These are phyloP conservation scores for Sebastes miniatus DNA, from an alignment of 2,797 vertebrate genomes.

Conservation along the genomic window DNA sequence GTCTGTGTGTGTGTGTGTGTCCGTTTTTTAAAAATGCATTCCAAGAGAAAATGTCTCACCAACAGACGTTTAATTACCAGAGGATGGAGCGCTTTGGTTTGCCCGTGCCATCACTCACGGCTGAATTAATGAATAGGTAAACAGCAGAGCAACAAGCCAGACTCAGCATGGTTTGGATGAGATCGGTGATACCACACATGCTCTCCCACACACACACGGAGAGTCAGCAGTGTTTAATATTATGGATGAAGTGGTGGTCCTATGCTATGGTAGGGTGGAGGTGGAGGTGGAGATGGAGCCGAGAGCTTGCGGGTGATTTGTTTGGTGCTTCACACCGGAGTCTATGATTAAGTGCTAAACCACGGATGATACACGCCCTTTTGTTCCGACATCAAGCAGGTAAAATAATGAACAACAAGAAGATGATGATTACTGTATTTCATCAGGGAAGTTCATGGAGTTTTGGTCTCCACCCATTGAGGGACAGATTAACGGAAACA, in stretches of 20 bases:
- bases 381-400: constrained; percentile 16
- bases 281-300: background rate
- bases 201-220: background rate
- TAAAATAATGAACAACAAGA: constrained; percentile 17
- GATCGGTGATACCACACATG: constrained; percentile 20
- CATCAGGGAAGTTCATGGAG: background rate
- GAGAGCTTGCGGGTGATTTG: constrained; percentile 20
- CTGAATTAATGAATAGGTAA: constrained; percentile 74
- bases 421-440: constrained; percentile 10
- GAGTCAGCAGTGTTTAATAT: constrained; percentile 47
- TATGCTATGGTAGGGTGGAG: background rate
- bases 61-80: constrained; percentile 71
- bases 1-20: background rate
- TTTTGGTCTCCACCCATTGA: background rate
- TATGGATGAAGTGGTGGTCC: constrained; percentile 45
- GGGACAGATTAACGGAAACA: background rate
- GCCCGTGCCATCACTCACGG: constrained; percentile 58
- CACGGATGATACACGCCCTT: constrained; percentile 15
- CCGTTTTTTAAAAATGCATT: constrained; percentile 38
- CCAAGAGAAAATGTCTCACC: constrained; percentile 47
- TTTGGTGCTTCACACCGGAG: background rate
- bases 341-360: constrained; percentile 40
- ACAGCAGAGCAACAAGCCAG: constrained; percentile 48
- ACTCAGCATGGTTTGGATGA: constrained; percentile 37
- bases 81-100: constrained; percentile 57